Conservation (phyloP, 2,888 invertebrate genomes). For the Chrysina gloriosa region DNA sequence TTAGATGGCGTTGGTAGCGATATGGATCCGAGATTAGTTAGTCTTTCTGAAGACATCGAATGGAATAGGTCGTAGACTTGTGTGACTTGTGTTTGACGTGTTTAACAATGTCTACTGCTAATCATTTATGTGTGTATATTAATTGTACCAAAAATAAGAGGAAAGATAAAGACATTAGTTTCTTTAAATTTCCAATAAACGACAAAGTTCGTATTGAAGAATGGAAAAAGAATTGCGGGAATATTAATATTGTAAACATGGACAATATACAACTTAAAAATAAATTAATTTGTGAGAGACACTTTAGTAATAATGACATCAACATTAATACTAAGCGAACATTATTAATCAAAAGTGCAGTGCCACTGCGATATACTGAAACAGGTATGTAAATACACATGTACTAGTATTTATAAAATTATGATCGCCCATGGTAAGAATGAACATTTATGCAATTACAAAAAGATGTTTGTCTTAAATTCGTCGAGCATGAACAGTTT, state of each 20-base stretch:
- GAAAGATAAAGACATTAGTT: constrained; percentile 16
- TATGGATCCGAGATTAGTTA: not conserved
- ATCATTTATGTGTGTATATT: constrained; percentile 7
- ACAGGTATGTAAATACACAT: no score
- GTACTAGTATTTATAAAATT: no score
- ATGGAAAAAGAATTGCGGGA: constrained; percentile 35
- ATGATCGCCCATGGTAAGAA: no score
- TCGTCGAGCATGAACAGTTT: no score
- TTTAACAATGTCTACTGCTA: constrained; percentile 1
- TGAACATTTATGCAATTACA: no score
- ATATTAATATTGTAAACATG: constrained; percentile 30
- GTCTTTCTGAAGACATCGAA: no score
- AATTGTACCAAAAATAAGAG: not conserved
- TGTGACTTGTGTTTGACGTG: not conserved
- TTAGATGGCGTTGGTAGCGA: not conserved
- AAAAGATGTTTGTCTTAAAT: no score
- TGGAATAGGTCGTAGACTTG: not conserved
- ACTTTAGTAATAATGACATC: constrained; percentile 33
- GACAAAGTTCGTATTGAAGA: not conserved
- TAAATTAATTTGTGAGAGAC: constrained; percentile 34
- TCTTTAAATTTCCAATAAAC: constrained; percentile 40
- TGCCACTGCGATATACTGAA: not conserved
- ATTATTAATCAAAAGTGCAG: not conserved
- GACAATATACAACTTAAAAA: constrained; percentile 24
- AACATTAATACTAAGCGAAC: constrained; percentile 17